A percentile compares a stretch with the other conserved stretches of the same genome.
Evolutionary conservation across 2,113 vertebrate genomes (phyloP).

Genomic region (Hiodon alosoides): DNA sequence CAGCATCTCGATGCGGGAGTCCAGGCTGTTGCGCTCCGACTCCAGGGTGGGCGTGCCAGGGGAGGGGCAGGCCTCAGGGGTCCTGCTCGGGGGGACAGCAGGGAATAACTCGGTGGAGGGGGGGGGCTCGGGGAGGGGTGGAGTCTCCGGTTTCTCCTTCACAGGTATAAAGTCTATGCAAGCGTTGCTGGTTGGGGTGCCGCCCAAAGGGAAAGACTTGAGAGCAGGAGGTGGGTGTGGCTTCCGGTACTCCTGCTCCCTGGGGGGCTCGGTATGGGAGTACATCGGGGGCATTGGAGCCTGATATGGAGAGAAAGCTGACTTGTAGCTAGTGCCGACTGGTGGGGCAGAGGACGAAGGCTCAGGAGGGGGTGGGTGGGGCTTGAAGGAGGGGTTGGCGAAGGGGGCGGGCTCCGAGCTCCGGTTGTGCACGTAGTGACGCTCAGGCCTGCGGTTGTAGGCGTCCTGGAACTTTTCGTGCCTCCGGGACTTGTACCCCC

Average conservation of each 20-base stretch:
- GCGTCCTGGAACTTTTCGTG: constrained; percentile 77
- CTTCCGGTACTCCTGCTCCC: constrained; percentile 63
- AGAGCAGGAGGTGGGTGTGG: constrained; percentile 35
- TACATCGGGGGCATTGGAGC: constrained; percentile 51
- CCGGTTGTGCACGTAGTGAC: constrained; percentile 74
- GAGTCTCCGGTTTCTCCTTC: constrained; percentile 59
- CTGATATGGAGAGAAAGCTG: constrained; percentile 67
- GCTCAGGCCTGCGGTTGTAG: constrained; percentile 74
- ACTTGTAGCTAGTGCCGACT: constrained; percentile 58
- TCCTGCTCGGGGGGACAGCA: constrained; percentile 48
- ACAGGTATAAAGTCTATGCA: constrained; percentile 55
- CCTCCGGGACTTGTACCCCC: constrained; percentile 59
- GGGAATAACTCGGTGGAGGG: constrained; percentile 34
- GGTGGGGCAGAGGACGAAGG: constrained; percentile 54
- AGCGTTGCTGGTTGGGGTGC: constrained; percentile 35
- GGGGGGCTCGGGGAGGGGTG: constrained; percentile 57
- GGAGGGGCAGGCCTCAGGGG: constrained; percentile 61
- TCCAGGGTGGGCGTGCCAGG: constrained; percentile 65
- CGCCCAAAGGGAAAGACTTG: constrained; percentile 43
- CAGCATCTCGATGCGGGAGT: constrained; percentile 93
- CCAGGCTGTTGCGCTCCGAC: constrained; percentile 77
- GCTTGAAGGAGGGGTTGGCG: constrained; percentile 55
- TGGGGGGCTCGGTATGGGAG: constrained; percentile 50
- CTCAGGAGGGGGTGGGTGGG: constrained; percentile 35
- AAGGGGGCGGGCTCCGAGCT: constrained; percentile 57